Evolutionary conservation across 2,797 vertebrate genomes (phyloP).

Genomic region (Xenentodon cancila): DNA sequence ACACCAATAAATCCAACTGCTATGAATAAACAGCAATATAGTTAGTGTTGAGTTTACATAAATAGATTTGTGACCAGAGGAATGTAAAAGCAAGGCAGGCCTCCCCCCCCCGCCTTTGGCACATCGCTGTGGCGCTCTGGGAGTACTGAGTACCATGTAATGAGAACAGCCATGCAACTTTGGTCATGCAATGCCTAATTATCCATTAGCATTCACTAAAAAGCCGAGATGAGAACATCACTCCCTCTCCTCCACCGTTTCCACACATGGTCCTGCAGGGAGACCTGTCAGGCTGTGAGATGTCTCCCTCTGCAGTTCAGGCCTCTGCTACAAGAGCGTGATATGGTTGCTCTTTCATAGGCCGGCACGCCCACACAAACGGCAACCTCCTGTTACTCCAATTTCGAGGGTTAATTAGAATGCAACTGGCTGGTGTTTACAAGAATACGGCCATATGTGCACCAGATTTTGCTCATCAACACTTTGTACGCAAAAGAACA

Average conservation of each 20-base stretch:
- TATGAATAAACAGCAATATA: slow-evolving; percentile 27
- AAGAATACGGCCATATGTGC: slow-evolving; percentile 72
- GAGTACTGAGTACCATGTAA: slow-evolving; percentile 68
- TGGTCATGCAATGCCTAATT: slow-evolving; percentile 71
- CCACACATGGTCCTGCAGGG: slow-evolving; percentile 38
- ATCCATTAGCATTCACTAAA: slow-evolving; percentile 65
- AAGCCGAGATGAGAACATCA: slow-evolving; percentile 56
- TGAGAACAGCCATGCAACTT: slow-evolving; percentile 63
- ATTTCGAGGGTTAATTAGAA: slow-evolving; percentile 82
- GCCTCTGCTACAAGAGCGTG: slow-evolving; percentile 39
- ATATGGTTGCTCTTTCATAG: slow-evolving; percentile 42
- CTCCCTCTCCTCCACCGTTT: slow-evolving; percentile 50
- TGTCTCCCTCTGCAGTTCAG: slow-evolving; percentile 44
- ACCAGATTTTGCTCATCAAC: slow-evolving; percentile 52
- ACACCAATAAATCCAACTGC: slow-evolving; percentile 32
- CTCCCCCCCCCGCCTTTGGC: slow-evolving; percentile 21
- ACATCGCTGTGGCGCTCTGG: slow-evolving; percentile 47
- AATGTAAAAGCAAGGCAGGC: slow-evolving; percentile 14
- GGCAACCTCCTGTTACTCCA: slow-evolving; percentile 57
- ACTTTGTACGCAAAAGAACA: slow-evolving; percentile 30
- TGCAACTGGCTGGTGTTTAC: slow-evolving; percentile 72
- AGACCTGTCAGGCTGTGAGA: slow-evolving; percentile 55
- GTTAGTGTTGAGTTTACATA: slow-evolving; percentile 2
- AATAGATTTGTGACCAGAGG: slow-evolving; percentile 11
- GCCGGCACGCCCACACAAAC: slow-evolving; percentile 41